Percentiles rank a stretch among this genome's conserved stretches.
Conservation (phyloP, 2,797 vertebrate genomes). For the Epinephelus malabaricus region DNA sequence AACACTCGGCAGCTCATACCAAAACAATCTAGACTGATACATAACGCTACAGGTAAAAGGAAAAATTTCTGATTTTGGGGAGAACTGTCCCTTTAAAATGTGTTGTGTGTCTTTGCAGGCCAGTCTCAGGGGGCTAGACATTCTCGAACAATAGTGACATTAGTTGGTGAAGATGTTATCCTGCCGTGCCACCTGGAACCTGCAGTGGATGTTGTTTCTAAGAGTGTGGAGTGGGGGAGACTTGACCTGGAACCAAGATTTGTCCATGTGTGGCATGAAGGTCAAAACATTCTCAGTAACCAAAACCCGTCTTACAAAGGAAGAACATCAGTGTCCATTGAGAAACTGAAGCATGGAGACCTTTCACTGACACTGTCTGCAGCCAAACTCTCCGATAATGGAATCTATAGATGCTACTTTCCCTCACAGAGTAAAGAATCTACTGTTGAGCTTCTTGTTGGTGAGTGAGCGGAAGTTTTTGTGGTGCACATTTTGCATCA, state of each 20-base stretch:
- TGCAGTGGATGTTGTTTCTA: not conserved
- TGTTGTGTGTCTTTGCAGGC: not conserved
- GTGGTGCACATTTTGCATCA: no score
- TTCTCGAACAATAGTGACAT: not conserved
- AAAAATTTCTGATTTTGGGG: no score
- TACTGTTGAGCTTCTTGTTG: constrained; percentile 1
- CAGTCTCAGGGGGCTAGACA: not conserved
- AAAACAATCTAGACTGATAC: no score
- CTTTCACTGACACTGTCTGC: no score
- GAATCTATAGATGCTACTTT: constrained; percentile 59
- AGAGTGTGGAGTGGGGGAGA: constrained; percentile 51
- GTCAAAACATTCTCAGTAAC: not conserved
- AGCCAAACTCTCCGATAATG: constrained; percentile 51
- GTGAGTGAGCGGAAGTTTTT: not conserved
- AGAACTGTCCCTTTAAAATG: not conserved
- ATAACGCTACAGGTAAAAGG: no score
- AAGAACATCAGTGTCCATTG: no score
- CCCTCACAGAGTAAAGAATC: not conserved
- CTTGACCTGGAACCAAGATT: constrained; percentile 15
- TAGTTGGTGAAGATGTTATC: constrained; percentile 24
- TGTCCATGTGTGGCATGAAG: constrained; percentile 16
- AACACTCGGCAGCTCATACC: no score
- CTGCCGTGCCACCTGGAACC: constrained; percentile 24
- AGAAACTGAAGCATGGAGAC: no score
- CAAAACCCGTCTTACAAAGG: constrained; percentile 33